Conservation (phyloP, 2,797 vertebrate species). For the Labeo calbasu region DNA sequence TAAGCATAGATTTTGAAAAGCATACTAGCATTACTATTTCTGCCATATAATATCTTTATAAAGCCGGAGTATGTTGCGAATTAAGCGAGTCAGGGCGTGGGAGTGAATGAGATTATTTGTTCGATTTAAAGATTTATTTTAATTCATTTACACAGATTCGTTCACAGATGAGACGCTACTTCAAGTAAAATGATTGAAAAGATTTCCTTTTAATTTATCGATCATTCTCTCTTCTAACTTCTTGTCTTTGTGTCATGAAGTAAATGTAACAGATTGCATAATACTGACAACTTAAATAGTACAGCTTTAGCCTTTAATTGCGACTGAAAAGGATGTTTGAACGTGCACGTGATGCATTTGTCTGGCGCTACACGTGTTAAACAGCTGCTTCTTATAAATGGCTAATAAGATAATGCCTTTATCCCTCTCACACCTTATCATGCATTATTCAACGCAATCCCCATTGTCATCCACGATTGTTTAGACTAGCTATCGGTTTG, state of each 20-base stretch:
- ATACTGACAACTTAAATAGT: not conserved
- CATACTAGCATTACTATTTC: not conserved
- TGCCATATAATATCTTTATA: not conserved
- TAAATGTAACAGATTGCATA: no score
- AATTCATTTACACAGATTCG: not conserved
- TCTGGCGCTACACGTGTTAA: not conserved
- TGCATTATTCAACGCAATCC: not conserved
- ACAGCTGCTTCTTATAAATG: conserved; percentile 42
- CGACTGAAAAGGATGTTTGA: not conserved
- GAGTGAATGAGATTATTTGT: not conserved
- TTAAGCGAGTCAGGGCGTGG: not conserved
- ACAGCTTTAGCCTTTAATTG: not conserved
- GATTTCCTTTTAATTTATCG: not conserved
- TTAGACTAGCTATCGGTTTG: not conserved
- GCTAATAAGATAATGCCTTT: conserved; percentile 47
- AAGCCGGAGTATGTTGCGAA: not conserved
- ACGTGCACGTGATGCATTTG: not conserved
- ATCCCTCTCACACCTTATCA: conserved; percentile 13
- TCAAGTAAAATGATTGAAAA: not conserved
- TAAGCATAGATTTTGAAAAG: not conserved
- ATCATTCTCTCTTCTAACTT: not conserved
- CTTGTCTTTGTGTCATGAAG: no score
- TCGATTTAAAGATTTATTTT: not conserved
- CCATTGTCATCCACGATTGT: not conserved
- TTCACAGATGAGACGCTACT: not conserved